Base-by-base conservation (phyloP, 2,888 invertebrate species). In the Yponomeuta sedellus region DNA sequence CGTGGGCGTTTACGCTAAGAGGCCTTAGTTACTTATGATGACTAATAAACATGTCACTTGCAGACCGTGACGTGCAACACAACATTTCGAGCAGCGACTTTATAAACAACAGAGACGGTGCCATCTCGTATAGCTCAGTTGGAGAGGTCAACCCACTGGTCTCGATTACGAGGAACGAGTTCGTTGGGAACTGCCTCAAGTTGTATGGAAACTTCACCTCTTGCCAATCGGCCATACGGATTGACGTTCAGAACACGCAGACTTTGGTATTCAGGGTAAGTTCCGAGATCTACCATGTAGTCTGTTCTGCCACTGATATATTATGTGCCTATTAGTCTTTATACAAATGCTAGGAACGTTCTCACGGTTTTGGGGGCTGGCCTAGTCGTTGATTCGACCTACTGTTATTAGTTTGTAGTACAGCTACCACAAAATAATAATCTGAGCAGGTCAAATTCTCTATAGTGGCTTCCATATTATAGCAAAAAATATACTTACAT, bases 191-290 rank as follows among this genome's bases (percentile, higher is more conserved):
- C 81, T 98, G 99, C 67, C 92, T 94, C 12, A 95, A 97, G 74
- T 89, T 99, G 34, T 98, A 98, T 77, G 98, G 98, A 0, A 99
- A 99, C 82, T 97, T 99, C 76, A 97, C 98, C 0, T 94, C 98
- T 3, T 96, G 98, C 78, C 92, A 93, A 74, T 94, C 97, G n/a
- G 96, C 97, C 2, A 91, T 98, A 10, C 93, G 94, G 75, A 89
- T 99, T 69, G 97, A 98, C 77, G 94, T 99, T 0, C 99, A 99
- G 83, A 99, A 99, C 82, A 98, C 98, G 59, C 96, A 97, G 79
- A 95, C 96, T 0, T 85, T 98, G 44, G 96, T 95, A 71, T 97
- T 98, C 77, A 93, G 96, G 88, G 97, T 97, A 83, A 90, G 92
- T 85, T 64, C 57, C 64, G 66, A 58, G 20, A 58, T 10, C 20